Evolutionary conservation across 1,140 invertebrate genomes (phyloP), one percentile per base, ranked within the genome.

Genomic region (Gryon sp.): DNA sequence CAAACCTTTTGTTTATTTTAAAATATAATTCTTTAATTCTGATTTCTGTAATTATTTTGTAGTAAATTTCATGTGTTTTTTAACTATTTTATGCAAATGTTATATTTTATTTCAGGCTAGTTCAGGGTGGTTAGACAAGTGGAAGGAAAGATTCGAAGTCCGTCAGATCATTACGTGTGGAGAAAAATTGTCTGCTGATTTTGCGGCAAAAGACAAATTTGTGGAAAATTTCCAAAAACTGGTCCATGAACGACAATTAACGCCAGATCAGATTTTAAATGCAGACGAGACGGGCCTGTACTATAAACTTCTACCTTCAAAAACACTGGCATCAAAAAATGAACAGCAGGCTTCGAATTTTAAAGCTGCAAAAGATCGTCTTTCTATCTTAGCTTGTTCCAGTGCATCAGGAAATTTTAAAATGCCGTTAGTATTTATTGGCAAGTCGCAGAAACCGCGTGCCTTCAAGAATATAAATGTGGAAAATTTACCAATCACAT

Each of bases 381-480:
- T 53, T 0, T 36, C 48, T 9, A 20, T 53, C 6, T 36, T 53
- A 32, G 19, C 30, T 8, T 53, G 48, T 38, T 32, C 30, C 7
- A 53, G 36, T 34, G 12, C 48, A 1, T 20, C 28, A 1, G 48
- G 32, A 4, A 19, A 16, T 0, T 36, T 22, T 4, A 53, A 53
- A 53, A 14, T 32, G 7, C 48, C 48, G 2, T 36, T 53, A 36
- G 1, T 36, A 2, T 19, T 53, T 12, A 53, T 53, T 36, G 52
- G 52, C 1, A 57, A 57, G 11, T 57, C 52, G 7, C 2, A 4
- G 9, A 57, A 57, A 8, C 52, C 52, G 1, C 18, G 34, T 16
- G 69, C 59, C 1, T 36, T 73, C 4, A 32, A 53, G 20, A 55
- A 63, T 18, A 0, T 43, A 2, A 40, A 48, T 40, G 1, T 22